These are phyloP conservation scores for Andricus grossulariae DNA, from an alignment of 1,140 invertebrate species.

Conservation along the genomic window DNA sequence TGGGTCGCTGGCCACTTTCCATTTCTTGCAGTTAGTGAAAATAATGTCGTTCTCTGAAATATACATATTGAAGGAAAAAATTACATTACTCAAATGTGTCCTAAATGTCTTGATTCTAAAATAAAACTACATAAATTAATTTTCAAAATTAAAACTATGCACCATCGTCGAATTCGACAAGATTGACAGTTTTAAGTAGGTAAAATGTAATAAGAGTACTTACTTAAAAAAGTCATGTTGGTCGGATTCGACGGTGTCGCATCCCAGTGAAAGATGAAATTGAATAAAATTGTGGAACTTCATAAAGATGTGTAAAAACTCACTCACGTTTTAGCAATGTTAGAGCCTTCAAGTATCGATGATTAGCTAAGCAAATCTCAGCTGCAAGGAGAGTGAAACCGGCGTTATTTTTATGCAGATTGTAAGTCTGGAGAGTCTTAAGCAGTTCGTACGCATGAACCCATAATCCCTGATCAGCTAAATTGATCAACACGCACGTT, in stretches of 20 bases:
- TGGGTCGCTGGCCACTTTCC: constrained; percentile 43
- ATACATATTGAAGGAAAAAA: constrained; percentile 6
- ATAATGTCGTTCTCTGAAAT: constrained; percentile 45
- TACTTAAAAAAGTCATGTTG: not conserved
- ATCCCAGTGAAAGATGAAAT: not conserved
- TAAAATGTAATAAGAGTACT: not conserved
- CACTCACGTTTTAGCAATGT: constrained; percentile 61
- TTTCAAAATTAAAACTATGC: constrained; percentile 2
- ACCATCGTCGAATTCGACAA: constrained; percentile 8
- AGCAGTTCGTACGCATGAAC: constrained; percentile 56
- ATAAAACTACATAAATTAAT: constrained; percentile 23
- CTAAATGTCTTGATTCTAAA: no score
- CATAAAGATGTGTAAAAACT: not conserved
- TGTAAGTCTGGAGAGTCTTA: constrained; percentile 43
- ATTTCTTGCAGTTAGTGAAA: constrained; percentile 41
- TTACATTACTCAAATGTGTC: constrained; percentile 41
- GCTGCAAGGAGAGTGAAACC: constrained; percentile 51
- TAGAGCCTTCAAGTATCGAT: constrained; percentile 54
- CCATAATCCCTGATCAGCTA: constrained; percentile 55
- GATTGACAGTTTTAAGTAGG: no score
- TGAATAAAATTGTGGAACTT: constrained; percentile 7
- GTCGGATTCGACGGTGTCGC: not conserved
- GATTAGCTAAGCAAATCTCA: constrained; percentile 65
- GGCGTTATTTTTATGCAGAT: constrained; percentile 42
- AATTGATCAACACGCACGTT: constrained; percentile 48